Percentiles rank a stretch among this genome's conserved stretches.
Evolutionary conservation across 2,888 invertebrate species (phyloP).

Genomic region (Drosophila parthenogenetica): DNA sequence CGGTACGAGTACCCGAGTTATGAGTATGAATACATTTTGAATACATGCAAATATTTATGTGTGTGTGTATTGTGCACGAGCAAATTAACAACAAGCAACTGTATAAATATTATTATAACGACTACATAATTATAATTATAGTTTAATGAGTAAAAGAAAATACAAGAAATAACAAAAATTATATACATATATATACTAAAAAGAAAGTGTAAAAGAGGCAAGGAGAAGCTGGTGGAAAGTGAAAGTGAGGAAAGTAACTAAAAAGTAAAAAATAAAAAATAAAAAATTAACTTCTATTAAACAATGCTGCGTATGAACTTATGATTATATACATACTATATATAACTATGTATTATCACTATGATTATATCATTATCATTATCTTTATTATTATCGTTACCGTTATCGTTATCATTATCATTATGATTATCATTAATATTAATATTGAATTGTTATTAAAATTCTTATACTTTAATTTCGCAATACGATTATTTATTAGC

Average conservation of each 20-base stretch:
- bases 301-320: slow-evolving; percentile 83
- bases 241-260: slow-evolving; percentile 28
- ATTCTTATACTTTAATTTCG: slow-evolving; percentile 3
- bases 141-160: slow-evolving; percentile 34
- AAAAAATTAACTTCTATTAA: slow-evolving; percentile 65
- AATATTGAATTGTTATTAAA: slow-evolving; percentile 20
- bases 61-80: slow-evolving; percentile 41
- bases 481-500: neutral
- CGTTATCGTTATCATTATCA: slow-evolving; percentile 40
- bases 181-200: neutral
- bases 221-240: slow-evolving; percentile 1
- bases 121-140: slow-evolving; percentile 55
- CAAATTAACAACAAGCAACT: slow-evolving; percentile 50
- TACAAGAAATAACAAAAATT: neutral
- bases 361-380: slow-evolving; percentile 48
- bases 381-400: slow-evolving; percentile 46
- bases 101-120: slow-evolving; percentile 60
- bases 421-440: slow-evolving; percentile 30
- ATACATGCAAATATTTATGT: slow-evolving; percentile 32
- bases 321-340: slow-evolving; percentile 80
- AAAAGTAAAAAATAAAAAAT: slow-evolving; percentile 8
- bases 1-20: slow-evolving; percentile 7
- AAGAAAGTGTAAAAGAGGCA: neutral
- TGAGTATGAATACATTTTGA: slow-evolving; percentile 16
- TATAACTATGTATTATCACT: slow-evolving; percentile 57